Base-by-base conservation (phyloP, 2,888 invertebrate species). In the Lithosia quadra region DNA sequence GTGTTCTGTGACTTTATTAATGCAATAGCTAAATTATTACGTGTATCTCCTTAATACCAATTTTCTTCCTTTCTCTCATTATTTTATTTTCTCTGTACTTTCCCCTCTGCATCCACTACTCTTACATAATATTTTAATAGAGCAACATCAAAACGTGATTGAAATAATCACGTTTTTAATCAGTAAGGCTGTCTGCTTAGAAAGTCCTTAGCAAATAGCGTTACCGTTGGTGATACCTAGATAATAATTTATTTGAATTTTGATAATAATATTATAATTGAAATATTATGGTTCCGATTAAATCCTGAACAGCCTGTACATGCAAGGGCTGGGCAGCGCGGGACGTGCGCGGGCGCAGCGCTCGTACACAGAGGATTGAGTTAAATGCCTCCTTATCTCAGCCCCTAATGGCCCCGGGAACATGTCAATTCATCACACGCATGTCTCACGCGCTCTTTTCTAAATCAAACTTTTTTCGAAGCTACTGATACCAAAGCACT, bases 341-440 rank as follows among this genome's bases (percentile, higher is more conserved):
- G 63, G 55, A 56, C 21, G 15, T 36, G 21, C 57, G 61, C 67
- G 71, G 61, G 69, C 24, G 70, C 57, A 81, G 78, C 74, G 82
- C 81, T 85, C 84, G 88, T 85, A 85, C 84, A 86, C 86, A 84
- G 87, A 86, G 90, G 90, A 91, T 91, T 90, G 90, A 92, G 93
- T 92, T 91, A 93, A 94, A 93, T 91, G 92, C 82, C 88, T 90
- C 84, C 89, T 94, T 94, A 94, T 94, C 94, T 90, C 84, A 69
- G 79, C 74, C 89, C 88, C 91, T 93, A 94, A 94, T 94, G 94
- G 94, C 89, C 87, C 82, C 90, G 84, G 86, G 86, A 90, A 94
- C 94, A 94, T 91, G 93, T 93, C 94, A 93, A 94, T 94, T 93
- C 94, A 93, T 94, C 94, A 94, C 93, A 87, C 85, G 87, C 84